phyloP scores from a whole-genome alignment of 2,797 vertebrate species.

The Bradypus variegatus region DNA sequence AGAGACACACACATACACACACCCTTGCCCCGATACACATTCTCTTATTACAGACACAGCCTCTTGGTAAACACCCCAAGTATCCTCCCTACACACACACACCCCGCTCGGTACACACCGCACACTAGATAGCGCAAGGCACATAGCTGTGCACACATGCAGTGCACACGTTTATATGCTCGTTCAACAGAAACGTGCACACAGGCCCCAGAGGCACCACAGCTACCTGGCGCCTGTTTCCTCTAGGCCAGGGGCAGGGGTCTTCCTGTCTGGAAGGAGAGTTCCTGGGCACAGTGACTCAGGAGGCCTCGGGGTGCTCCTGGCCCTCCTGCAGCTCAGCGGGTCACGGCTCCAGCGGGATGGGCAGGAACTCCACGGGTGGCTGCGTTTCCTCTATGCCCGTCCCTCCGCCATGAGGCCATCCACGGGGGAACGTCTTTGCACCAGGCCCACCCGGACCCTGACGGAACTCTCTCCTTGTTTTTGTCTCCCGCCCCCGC shows the following conservation, averaged over 20 bases:
- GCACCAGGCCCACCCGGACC: slow-evolving; percentile 55
- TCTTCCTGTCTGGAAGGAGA: slow-evolving; percentile 37
- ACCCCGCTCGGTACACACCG: background rate
- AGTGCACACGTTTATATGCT: background rate
- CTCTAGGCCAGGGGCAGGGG: slow-evolving; percentile 37
- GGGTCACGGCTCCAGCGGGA: slow-evolving; percentile 30
- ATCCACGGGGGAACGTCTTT: slow-evolving; percentile 56
- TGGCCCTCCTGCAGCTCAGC: slow-evolving; percentile 17
- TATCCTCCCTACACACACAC: background rate
- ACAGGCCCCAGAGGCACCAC: background rate
- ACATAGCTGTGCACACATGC: background rate
- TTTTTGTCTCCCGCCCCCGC: slow-evolving; percentile 69
- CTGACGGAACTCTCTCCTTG: slow-evolving; percentile 71
- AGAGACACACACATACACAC: background rate
- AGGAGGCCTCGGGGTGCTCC: slow-evolving; percentile 39
- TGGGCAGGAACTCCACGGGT: slow-evolving; percentile 55
- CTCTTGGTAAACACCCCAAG: background rate
- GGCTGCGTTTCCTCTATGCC: slow-evolving; percentile 46
- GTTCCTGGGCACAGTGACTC: slow-evolving; percentile 47
- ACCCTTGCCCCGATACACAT: background rate
- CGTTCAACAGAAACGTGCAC: background rate
- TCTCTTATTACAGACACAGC: background rate
- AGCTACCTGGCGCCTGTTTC: slow-evolving; percentile 4
- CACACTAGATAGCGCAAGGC: background rate
- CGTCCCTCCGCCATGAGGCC: slow-evolving; percentile 47